These are phyloP conservation scores for Amblyjoppa proteus DNA, from an alignment of 2,888 invertebrate species.

Conservation along the genomic window DNA sequence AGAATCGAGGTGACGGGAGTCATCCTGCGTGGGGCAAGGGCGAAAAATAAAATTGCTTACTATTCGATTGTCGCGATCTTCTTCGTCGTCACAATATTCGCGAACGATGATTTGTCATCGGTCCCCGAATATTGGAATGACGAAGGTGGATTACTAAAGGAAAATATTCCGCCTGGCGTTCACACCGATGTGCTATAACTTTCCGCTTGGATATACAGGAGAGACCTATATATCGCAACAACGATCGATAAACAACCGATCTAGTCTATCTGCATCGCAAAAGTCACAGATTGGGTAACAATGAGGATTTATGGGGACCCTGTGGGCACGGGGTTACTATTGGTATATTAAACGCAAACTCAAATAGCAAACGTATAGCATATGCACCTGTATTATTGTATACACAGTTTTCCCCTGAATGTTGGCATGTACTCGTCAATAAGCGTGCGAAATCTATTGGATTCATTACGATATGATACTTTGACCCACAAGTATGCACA, in stretches of 20 bases:
- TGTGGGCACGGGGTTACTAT: neutral
- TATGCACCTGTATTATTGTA: neutral
- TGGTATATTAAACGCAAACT: neutral
- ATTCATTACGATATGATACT: neutral
- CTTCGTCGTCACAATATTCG: neutral
- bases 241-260: neutral
- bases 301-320: neutral
- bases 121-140: neutral
- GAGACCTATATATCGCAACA: too few species aligned
- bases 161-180: neutral
- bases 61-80: neutral
- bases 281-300: neutral
- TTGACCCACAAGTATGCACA: neutral
- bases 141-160: neutral
- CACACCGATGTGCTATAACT: conserved; percentile 10
- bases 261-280: neutral
- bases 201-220: neutral
- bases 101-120: neutral
- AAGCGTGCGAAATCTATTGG: neutral
- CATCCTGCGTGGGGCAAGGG: conserved; percentile 60
- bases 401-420: neutral
- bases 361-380: conserved; percentile 11
- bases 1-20: conserved; percentile 87
- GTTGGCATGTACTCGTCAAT: neutral
- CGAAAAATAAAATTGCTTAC: neutral